Conservation (phyloP, 64 coral and sea anemone species). For the Porites australiensis region DNA sequence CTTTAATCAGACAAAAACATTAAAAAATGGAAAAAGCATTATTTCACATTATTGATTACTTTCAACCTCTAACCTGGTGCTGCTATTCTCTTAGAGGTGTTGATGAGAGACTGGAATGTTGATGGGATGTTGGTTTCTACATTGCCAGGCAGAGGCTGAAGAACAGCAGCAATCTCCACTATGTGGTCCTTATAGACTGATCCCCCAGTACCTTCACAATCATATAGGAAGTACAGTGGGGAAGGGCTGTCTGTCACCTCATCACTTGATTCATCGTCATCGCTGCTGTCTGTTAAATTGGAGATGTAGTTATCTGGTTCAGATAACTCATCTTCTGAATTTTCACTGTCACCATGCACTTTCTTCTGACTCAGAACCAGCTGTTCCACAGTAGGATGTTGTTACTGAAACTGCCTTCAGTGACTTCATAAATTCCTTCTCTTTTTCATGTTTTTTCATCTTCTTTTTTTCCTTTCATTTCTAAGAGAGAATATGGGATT, state of each 20-base stretch:
- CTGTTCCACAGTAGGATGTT: too few species aligned
- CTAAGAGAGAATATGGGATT: too few species aligned
- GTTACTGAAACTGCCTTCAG: background rate
- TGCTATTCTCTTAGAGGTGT: slow-evolving; percentile 55
- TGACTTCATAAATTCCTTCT: slow-evolving; percentile 22
- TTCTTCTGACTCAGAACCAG: background rate
- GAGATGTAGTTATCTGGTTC: background rate
- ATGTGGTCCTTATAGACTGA: slow-evolving; percentile 70
- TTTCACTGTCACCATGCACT: slow-evolving; percentile 1
- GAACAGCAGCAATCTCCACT: slow-evolving; percentile 61
- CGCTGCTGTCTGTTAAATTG: background rate
- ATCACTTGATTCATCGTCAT: slow-evolving; percentile 16
- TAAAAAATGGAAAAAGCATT: background rate
- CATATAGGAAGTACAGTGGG: slow-evolving; percentile 63
- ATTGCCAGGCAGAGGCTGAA: slow-evolving; percentile 48
- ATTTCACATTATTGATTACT: background rate
- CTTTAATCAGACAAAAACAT: background rate
- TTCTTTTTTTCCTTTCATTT: slow-evolving; percentile 13
- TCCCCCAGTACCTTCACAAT: slow-evolving; percentile 72
- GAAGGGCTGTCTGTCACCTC: background rate
- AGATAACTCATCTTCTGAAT: background rate
- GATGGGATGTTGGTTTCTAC: background rate
- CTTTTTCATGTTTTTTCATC: background rate
- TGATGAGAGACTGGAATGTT: slow-evolving; percentile 38
- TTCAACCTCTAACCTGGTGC: slow-evolving; percentile 30